A percentile compares a stretch with the other conserved stretches of the same genome.
These are phyloP conservation scores for Sitobion miscanthi DNA, from an alignment of 1,140 invertebrate species.

Conservation along the genomic window DNA sequence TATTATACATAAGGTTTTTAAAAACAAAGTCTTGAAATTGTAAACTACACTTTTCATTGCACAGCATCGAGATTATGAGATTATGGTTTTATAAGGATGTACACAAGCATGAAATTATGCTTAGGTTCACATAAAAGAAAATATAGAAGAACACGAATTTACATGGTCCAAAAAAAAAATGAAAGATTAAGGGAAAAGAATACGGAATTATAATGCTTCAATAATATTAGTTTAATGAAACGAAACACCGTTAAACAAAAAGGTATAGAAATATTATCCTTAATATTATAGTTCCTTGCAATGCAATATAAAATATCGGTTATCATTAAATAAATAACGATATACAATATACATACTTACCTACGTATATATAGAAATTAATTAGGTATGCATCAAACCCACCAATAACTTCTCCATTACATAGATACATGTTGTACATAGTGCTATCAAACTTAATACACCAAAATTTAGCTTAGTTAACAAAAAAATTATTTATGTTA, in stretches of 20 bases:
- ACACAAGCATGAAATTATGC: background rate
- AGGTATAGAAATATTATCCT: background rate
- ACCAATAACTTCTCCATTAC: background rate
- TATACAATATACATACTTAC: background rate
- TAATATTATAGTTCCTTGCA: background rate
- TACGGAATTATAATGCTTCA: background rate
- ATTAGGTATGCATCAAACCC: background rate
- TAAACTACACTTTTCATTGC: background rate
- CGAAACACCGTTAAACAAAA: background rate
- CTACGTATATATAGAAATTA: background rate
- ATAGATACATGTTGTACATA: background rate
- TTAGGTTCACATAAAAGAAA: background rate
- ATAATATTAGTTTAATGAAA: background rate
- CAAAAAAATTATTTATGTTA: background rate
- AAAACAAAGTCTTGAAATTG: constrained; percentile 11
- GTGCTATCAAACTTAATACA: background rate
- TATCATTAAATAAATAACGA: background rate
- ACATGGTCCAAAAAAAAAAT: background rate
- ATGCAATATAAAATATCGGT: background rate
- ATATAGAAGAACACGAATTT: background rate
- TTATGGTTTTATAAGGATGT: background rate
- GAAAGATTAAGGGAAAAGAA: background rate
- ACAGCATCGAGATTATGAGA: background rate
- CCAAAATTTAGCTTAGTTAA: constrained; percentile 7
- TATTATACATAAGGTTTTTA: background rate